Evolutionary conservation across 2,113 vertebrate genomes (phyloP).

Genomic region (Phocoena sinus): DNA sequence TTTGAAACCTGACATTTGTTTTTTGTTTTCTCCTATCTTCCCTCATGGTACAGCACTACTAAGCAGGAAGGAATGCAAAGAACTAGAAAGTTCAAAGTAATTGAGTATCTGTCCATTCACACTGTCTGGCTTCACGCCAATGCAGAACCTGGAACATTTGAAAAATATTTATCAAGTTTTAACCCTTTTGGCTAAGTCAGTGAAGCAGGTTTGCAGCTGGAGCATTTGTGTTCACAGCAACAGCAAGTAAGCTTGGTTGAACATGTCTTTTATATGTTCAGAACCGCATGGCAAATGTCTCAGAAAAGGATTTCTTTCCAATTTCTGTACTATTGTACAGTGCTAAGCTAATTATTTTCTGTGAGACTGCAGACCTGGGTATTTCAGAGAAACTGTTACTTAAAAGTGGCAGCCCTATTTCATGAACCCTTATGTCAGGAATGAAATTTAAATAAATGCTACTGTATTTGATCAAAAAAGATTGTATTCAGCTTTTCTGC

Average conservation of each 20-base stretch:
- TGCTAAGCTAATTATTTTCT: slow-evolving; percentile 46
- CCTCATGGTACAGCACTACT: slow-evolving; percentile 80
- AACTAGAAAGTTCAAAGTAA: slow-evolving; percentile 81
- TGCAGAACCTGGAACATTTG: slow-evolving; percentile 76
- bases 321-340: slow-evolving; percentile 11
- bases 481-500: not conserved
- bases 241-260: not conserved
- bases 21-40: slow-evolving; percentile 80
- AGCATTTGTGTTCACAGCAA: not conserved
- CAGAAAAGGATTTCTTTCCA: slow-evolving; percentile 38
- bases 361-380: not conserved
- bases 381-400: slow-evolving; percentile 53
- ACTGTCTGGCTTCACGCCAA: slow-evolving; percentile 75
- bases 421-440: not conserved
- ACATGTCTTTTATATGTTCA: slow-evolving; percentile 39
- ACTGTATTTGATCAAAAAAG: slow-evolving; percentile 39
- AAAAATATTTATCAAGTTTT: slow-evolving; percentile 78
- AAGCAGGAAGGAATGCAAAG: slow-evolving; percentile 81
- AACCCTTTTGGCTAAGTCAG: slow-evolving; percentile 71
- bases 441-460: slow-evolving; percentile 42
- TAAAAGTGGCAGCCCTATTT: slow-evolving; percentile 22
- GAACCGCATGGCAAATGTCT: slow-evolving; percentile 41
- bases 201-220: accelerated
- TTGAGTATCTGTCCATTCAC: slow-evolving; percentile 79
- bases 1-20: slow-evolving; percentile 79